Base-by-base conservation (phyloP, 2,888 invertebrate species). In the Lycocerus yunnanus region DNA sequence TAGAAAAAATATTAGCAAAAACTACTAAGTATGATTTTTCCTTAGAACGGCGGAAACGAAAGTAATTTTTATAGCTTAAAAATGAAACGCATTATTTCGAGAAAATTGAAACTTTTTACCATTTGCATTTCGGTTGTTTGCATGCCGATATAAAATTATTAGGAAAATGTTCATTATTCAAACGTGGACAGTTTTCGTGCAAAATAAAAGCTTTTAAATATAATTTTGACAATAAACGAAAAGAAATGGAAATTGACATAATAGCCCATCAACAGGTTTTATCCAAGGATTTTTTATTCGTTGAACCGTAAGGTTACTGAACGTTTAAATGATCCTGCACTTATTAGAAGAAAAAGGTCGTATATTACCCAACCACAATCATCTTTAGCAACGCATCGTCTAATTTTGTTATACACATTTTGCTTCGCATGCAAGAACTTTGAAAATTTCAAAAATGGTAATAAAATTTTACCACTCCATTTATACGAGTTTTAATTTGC, bases 271-370 rank as follows among this genome's bases (percentile, higher is more conserved):
- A 63, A 63, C 61, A 63, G 61, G 61, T 63, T 63, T 63, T 63
- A 20, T 63, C 61, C 61, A 63, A 63, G 61, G 61, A 63, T 63
- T 63, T 63, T 63, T 63, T 63, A 63, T 63, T 63, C 61, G 61
- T 63, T 63, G 61, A 63, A 63, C 61, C 61, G 13, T 20, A 20
- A 63, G 61, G 61, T 63, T 63, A 63, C 18, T 63, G 61, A 63
- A 63, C 61, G 61, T 63, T 63, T 63, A 63, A 63, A 63, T 63
- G 61, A 15, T 63, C 61, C 13, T 63, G 61, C 61, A 63, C 61
- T 18, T 63, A 18, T 63, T 63, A 63, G n/a, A 63, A 63, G 20
- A 63, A 63, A 61, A 63, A 20, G 61, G 15, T 18, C 61, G 13
- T 18, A 63, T 18, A 43, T 43, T 43, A 43, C 13, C 61, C 20